Base-by-base conservation (phyloP, 2,888 invertebrate genomes). In the Metalampra italica region DNA sequence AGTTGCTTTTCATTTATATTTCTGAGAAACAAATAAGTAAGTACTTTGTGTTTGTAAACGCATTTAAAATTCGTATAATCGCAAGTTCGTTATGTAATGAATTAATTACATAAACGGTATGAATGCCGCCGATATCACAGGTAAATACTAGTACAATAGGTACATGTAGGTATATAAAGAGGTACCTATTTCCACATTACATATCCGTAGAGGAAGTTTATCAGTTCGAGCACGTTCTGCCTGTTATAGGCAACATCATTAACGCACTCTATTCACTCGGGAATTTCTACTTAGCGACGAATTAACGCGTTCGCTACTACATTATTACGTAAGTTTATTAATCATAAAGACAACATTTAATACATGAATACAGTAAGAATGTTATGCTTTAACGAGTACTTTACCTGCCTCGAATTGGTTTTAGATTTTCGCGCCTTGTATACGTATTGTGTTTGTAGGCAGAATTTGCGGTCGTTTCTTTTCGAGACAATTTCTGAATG, bases 181-280 rank as follows among this genome's bases (percentile, higher is more conserved):
- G 22, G 22, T 22, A 22, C 22, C 22, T 14, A 29, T 38, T 22
- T 11, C 22, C 34, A 45, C 32, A 50, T 14, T 39, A 43, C 3
- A 43, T 32, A 29, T 45, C 44, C 14, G 15, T 43, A 46, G 42
- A 30, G 52, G 41, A 48, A 58, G 60, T 62, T 64, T 64, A 63
- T 63, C 57, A 59, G 61, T 67, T 55, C 62, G 54, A 56, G 60
- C 69, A 69, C 68, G 69, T 66, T 51, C 49, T 54, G 60, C 62
- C 58, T 61, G 63, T 64, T 62, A 65, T 50, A 55, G 56, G 44
- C 52, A 62, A 66, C 63, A 65, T 68, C 64, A 64, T 69, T 68
- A 69, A 57, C 63, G 61, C 60, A 51, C 52, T 52, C 57, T 57
- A 64, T 59, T 61, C 67, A 54, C 50, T 45, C 40, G 60, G 58